phyloP scores from a whole-genome alignment of 53 echinoderm and acorn worm genomes.

The Paelopatides confundens region DNA sequence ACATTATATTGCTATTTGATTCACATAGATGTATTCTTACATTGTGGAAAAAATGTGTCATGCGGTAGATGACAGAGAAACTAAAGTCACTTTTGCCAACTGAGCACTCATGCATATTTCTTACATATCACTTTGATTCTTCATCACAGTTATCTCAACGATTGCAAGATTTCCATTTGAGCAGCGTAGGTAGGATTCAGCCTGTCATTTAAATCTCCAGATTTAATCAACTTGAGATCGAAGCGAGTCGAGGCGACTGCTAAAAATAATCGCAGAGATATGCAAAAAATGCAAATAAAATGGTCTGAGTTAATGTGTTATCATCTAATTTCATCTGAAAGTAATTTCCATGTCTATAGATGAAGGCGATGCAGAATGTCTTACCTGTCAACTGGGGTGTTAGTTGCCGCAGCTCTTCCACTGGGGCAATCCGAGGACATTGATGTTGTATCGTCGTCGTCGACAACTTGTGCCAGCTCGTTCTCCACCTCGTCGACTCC shows the following conservation, averaged over 20 bases:
- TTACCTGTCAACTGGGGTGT: slow-evolving; percentile 50
- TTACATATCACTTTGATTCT: too few species aligned
- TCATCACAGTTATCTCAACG: too few species aligned
- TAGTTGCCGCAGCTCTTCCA: slow-evolving; percentile 47
- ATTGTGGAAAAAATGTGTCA: too few species aligned
- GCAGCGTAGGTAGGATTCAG: too few species aligned
- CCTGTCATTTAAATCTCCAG: too few species aligned
- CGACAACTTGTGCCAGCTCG: slow-evolving; percentile 64
- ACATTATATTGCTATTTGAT: too few species aligned
- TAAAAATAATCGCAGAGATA: not conserved
- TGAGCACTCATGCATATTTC: too few species aligned
- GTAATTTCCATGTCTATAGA: not conserved
- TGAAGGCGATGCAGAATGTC: not conserved
- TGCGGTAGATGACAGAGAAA: too few species aligned
- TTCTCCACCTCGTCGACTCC: slow-evolving; percentile 70
- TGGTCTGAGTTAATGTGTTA: not conserved
- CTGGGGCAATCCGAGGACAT: slow-evolving; percentile 12
- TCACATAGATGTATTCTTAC: too few species aligned
- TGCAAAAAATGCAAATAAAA: not conserved
- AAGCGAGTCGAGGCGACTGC: not conserved
- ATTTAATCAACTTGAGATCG: too few species aligned
- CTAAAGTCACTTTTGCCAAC: too few species aligned
- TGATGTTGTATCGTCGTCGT: slow-evolving; percentile 8
- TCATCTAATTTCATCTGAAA: not conserved
- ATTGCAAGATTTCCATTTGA: too few species aligned